phyloP scores from a whole-genome alignment of 92 coral and sea anemone genomes.

The Montipora capitata region DNA sequence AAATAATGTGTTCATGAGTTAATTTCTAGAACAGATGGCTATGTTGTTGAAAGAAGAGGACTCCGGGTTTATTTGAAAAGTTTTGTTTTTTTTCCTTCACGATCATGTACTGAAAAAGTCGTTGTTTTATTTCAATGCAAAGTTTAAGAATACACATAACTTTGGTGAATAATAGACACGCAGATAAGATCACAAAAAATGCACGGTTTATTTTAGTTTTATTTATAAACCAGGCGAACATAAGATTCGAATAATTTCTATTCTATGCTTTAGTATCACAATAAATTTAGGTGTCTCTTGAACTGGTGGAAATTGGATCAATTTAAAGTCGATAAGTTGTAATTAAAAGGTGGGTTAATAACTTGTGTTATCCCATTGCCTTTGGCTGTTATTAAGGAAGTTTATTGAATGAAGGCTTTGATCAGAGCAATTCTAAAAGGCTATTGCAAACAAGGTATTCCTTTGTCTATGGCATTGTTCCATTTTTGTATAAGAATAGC shows the following conservation, averaged over 20 bases:
- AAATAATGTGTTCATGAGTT: constrained; percentile 26
- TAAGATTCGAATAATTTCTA: not conserved
- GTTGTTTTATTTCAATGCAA: not conserved
- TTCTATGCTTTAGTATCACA: not conserved
- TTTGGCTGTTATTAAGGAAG: constrained; percentile 15
- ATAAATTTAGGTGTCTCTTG: not conserved
- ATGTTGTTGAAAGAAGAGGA: not conserved
- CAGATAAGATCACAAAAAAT: constrained; percentile 38
- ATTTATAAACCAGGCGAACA: constrained; percentile 34
- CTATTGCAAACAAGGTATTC: constrained; percentile 44
- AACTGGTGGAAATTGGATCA: constrained; percentile 24
- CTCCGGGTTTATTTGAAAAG: not conserved
- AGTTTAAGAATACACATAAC: constrained; percentile 43
- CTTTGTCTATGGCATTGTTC: constrained; percentile 23
- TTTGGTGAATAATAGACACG: constrained; percentile 26
- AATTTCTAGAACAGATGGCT: constrained; percentile 6
- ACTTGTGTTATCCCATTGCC: not conserved
- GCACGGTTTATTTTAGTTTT: constrained; percentile 27
- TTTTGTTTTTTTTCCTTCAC: no score
- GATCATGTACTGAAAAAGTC: not conserved
- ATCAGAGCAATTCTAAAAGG: constrained; percentile 32
- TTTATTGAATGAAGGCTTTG: constrained; percentile 22
- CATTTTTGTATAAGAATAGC: constrained; percentile 15
- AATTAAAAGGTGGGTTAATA: constrained; percentile 14
- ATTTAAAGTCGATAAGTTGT: not conserved